A percentile compares a stretch with the other conserved stretches of the same genome.
phyloP scores from a whole-genome alignment of 2,888 invertebrate genomes.

The Trilocha varians region DNA sequence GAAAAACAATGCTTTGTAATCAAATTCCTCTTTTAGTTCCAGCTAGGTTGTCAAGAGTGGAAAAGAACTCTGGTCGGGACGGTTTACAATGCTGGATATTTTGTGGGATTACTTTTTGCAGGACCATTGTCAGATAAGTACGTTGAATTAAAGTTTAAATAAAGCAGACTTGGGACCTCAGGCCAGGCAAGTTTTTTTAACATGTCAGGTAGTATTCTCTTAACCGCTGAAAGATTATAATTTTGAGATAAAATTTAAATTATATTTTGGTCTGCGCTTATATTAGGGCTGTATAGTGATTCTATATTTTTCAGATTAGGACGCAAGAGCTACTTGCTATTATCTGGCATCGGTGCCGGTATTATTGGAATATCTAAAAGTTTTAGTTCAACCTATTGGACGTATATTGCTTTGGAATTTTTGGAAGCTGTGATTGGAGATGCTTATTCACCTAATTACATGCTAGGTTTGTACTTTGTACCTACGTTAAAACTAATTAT shows the following conservation, averaged over 20 bases:
- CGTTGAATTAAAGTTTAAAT: no score
- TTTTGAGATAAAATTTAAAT: no score
- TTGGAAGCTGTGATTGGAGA: slow-evolving; percentile 31
- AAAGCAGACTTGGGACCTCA: no score
- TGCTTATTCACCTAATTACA: slow-evolving; percentile 25
- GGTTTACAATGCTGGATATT: slow-evolving; percentile 80
- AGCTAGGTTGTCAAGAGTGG: slow-evolving; percentile 73
- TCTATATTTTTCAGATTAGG: no score
- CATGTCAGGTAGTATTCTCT: no score
- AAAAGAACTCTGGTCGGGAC: slow-evolving; percentile 76
- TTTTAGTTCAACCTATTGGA: slow-evolving; percentile 20
- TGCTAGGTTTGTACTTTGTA: slow-evolving; percentile 27
- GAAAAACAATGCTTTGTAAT: no score
- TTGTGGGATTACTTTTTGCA: slow-evolving; percentile 77
- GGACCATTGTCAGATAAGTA: slow-evolving; percentile 83
- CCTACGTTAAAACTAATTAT: no score
- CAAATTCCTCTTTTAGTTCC: slow-evolving; percentile 66
- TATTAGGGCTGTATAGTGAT: no score
- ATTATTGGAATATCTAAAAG: slow-evolving; percentile 23
- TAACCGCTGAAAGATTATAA: no score
- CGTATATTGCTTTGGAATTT: slow-evolving; percentile 23
- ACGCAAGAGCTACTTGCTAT: slow-evolving; percentile 23
- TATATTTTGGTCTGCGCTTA: no score
- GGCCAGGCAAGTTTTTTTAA: no score
- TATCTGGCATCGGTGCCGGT: slow-evolving; percentile 22